Conservation (phyloP, 2,888 invertebrate genomes). For the Clunio marinus region DNA sequence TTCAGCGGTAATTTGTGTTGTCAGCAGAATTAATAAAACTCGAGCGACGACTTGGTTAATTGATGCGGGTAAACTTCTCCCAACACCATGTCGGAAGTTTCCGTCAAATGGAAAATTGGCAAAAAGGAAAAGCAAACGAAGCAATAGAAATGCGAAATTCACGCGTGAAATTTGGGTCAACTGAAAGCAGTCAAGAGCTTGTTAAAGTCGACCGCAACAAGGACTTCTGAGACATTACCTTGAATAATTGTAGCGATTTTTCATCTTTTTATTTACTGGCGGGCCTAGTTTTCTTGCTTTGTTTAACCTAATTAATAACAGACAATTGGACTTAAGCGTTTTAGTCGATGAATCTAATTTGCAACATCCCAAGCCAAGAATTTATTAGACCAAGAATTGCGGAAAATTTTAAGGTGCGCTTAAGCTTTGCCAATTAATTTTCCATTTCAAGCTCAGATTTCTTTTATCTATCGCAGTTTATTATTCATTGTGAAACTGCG, state of each 20-base stretch:
- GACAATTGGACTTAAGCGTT: background rate
- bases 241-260: background rate
- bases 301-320: background rate
- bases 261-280: too few species aligned
- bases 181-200: too few species aligned
- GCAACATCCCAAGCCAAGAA: too few species aligned
- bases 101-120: background rate
- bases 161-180: background rate
- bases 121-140: background rate
- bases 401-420: slow-evolving; percentile 12
- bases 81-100: background rate
- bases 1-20: too few species aligned
- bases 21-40: too few species aligned
- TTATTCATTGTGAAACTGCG: too few species aligned
- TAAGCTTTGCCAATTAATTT: background rate
- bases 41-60: background rate
- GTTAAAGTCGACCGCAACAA: background rate
- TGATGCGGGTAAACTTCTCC: background rate
- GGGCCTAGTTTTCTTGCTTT: too few species aligned
- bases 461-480: too few species aligned
- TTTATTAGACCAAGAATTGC: slow-evolving; percentile 10
- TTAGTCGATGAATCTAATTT: background rate
- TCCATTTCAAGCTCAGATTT: background rate
- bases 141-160: too few species aligned
- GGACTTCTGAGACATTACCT: background rate